Base-by-base conservation (phyloP, 2,888 invertebrate genomes). In the Chelonus formosanus region DNA sequence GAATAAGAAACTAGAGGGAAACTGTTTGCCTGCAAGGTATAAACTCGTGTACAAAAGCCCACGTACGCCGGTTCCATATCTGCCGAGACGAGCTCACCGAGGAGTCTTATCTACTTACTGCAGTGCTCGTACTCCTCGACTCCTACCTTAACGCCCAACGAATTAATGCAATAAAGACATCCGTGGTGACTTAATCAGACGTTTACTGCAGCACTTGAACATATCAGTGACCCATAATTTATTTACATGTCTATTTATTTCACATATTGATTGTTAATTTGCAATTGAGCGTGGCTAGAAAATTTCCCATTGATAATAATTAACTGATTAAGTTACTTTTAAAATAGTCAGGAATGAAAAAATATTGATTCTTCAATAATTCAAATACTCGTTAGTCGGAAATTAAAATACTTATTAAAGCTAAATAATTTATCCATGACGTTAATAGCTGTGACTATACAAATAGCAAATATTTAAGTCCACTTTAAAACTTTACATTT, bases 141-240 rank as follows among this genome's bases (percentile, higher is more conserved):
- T 52, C 60, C 52, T 59, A 44, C 34, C 48, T 56, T 58, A 36
- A 68, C 65, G 66, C 60, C 65, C 64, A 47, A 65, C 70, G 76
- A 78, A 78, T 82, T 80, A 78, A 79, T 81, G 79, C 79, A 80
- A 83, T 83, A 81, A 80, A 83, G 83, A 82, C 80, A 78, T 83
- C 79, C 79, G 76, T 78, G 56, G 78, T 74, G 83, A 82, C 80
- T 83, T 81, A 81, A 80, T 80, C 80, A 74, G 78, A 75, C 76
- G 76, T 76, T 74, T 74, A 73, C 71, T 73, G 73, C 73, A 72
- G 43, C 32, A 36, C n/a, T 52, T 44, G 34, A 52, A 52, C 6
- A 53, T 61, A 61, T 61, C 61, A 40, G 52, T 48, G 35, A 48
- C 59, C 36, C 48, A 36, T 59, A 31, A 7, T 31, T 52, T 32